Percentiles rank a stretch among this genome's conserved stretches.
phyloP scores from a whole-genome alignment of 2,113 vertebrate species.

The Carlito syrichta region DNA sequence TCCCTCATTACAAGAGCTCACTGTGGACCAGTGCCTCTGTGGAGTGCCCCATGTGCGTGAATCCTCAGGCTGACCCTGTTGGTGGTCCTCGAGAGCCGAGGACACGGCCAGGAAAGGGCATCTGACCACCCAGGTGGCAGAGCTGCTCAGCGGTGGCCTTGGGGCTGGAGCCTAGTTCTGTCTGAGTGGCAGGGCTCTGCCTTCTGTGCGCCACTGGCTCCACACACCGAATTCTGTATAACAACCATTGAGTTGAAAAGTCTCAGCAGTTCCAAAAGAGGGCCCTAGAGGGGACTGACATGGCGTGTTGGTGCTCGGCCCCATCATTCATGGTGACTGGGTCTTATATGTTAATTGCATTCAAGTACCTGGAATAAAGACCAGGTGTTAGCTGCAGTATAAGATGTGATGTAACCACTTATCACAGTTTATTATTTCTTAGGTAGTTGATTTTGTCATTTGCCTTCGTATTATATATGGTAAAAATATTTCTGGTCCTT shows the following conservation, averaged over 20 bases:
- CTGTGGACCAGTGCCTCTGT: no score
- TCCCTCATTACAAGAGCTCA: accelerated
- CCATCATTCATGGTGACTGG: not conserved
- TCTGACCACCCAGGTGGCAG: not conserved
- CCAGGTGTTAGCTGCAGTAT: not conserved
- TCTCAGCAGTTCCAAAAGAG: not conserved
- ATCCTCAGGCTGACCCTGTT: not conserved
- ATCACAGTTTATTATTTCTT: not conserved
- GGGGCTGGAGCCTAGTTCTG: not conserved
- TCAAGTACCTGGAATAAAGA: not conserved
- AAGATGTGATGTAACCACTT: not conserved
- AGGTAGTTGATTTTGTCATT: not conserved
- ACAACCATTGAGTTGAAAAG: not conserved
- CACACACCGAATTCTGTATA: not conserved
- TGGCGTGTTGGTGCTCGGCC: not conserved
- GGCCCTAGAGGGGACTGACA: not conserved
- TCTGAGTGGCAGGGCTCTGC: not conserved
- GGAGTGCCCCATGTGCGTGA: accelerated
- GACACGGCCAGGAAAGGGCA: not conserved
- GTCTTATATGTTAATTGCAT: not conserved
- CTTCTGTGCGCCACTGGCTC: not conserved
- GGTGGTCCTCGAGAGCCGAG: not conserved
- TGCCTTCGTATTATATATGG: not conserved
- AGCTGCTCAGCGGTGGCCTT: not conserved
- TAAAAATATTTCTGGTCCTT: not conserved